Conservation (phyloP, 1,140 invertebrate genomes). For the Apis florea region DNA sequence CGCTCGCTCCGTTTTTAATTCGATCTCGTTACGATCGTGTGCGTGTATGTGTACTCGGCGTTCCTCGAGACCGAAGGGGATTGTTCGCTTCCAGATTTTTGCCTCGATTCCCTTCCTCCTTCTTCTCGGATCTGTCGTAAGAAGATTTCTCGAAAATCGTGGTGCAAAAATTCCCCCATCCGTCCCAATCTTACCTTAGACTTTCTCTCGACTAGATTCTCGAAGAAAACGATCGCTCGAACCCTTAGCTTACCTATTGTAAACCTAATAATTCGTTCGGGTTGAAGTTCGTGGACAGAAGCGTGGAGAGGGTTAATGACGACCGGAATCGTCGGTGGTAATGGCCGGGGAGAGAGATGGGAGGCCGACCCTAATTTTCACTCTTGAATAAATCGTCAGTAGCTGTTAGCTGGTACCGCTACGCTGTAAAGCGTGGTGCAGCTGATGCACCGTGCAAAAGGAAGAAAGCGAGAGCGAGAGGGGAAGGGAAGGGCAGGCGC, state of each 20-base stretch:
- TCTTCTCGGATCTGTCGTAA: no score
- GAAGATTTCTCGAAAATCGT: no score
- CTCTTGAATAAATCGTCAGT: constrained; percentile 52
- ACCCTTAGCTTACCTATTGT: no score
- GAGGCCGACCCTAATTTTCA: constrained; percentile 46
- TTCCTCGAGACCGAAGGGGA: no score
- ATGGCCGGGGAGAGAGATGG: constrained; percentile 26
- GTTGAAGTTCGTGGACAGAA: constrained; percentile 12
- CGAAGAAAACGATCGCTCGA: no score
- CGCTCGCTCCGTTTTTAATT: constrained; percentile 44
- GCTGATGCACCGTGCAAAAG: constrained; percentile 34
- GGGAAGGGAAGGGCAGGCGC: not conserved
- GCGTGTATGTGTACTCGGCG: no score
- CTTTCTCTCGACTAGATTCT: no score
- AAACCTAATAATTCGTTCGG: not conserved
- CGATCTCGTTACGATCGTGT: constrained; percentile 31
- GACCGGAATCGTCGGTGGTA: constrained; percentile 31
- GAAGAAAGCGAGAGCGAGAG: constrained; percentile 23
- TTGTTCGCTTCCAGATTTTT: not conserved
- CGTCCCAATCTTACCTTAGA: no score
- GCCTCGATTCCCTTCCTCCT: no score
- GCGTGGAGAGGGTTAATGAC: constrained; percentile 19
- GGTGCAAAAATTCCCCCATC: no score
- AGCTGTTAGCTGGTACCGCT: constrained; percentile 47
- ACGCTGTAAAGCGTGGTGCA: constrained; percentile 32